A percentile compares a stretch with the other conserved stretches of the same genome.
Conservation (phyloP, 1,140 invertebrate genomes). For the Nymphalis io region DNA sequence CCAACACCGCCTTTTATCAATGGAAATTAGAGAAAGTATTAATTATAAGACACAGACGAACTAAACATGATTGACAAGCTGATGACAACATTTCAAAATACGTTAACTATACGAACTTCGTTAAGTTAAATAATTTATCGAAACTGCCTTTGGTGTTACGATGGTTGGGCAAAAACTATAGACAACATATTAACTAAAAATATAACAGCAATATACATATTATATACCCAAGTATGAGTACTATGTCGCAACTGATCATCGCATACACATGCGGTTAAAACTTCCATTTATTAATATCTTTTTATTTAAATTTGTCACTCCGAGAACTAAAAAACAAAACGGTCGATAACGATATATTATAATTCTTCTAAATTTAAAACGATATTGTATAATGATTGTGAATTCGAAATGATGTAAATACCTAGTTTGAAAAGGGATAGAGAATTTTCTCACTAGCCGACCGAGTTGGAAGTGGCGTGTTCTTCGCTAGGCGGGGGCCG, state of each 20-base stretch:
- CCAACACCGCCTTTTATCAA: neutral
- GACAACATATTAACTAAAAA: neutral
- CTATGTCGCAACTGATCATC: neutral
- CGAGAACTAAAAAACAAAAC: neutral
- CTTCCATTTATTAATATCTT: neutral
- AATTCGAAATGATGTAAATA: conserved; percentile 6
- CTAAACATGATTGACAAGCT: neutral
- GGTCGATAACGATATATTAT: neutral
- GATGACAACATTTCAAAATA: neutral
- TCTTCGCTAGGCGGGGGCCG: conserved; percentile 17
- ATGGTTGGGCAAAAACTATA: neutral
- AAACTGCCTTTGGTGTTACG: neutral
- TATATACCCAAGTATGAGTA: neutral
- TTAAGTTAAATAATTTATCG: neutral
- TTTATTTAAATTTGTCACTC: neutral
- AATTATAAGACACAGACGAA: neutral
- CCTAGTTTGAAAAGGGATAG: conserved; percentile 28
- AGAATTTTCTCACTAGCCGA: conserved; percentile 29
- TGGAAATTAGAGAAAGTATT: conserved; percentile 3
- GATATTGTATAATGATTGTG: conserved; percentile 10
- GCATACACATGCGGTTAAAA: neutral
- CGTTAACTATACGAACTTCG: neutral
- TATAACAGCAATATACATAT: neutral
- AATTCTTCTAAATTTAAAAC: neutral
- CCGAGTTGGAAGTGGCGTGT: conserved; percentile 16